Base-by-base conservation (phyloP, 2,797 vertebrate species). In the Arctocebus calabarensis region DNA sequence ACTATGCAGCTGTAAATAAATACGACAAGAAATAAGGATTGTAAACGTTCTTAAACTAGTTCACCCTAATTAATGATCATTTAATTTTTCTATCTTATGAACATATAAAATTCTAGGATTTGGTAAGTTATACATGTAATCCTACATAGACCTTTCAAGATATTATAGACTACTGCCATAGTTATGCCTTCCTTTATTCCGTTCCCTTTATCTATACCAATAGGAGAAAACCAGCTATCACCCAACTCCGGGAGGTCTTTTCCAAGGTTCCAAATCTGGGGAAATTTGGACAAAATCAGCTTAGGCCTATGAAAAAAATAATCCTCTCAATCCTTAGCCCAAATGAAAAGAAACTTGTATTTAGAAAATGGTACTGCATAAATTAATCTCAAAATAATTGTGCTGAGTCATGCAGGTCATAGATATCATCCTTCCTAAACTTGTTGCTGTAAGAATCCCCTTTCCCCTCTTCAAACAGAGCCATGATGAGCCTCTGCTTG, bases 321-420 rank as follows among this genome's bases (percentile, higher is more conserved):
- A 64, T 55, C 55, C 75, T 88, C 25, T 79, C 84, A 4, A 75
- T 43, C 55, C 32, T 88, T 37, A 77, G 52, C 55, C 52, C 61
- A 73, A 91, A 92, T 34, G 45, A 59, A 94, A 88, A 88, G 55
- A 95, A 88, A 73, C 12, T 57, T 87, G 17, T 43, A 40, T 48
- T n/a, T 70, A 29, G n/a, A 89, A 93, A 83, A 79, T 34, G 17
- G 25, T 94, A 34, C 52, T 43, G 22, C 32, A 73, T 37, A 43
- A 75, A 83, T 48, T 37, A 79, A 59, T 55, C 32, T 85, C 73
- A 77, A 68, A 91, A 87, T 82, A 81, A 94, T 55, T 90, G 59
- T 19, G 79, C 27, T 19, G 71, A 61, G 20, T 83, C 70, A 94
- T 14, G 61, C 4, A 55, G 59, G 74, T 37, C 16, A 77, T 20